phyloP scores from a whole-genome alignment of 2,113 vertebrate species.

The Anser brachyrhynchus region DNA sequence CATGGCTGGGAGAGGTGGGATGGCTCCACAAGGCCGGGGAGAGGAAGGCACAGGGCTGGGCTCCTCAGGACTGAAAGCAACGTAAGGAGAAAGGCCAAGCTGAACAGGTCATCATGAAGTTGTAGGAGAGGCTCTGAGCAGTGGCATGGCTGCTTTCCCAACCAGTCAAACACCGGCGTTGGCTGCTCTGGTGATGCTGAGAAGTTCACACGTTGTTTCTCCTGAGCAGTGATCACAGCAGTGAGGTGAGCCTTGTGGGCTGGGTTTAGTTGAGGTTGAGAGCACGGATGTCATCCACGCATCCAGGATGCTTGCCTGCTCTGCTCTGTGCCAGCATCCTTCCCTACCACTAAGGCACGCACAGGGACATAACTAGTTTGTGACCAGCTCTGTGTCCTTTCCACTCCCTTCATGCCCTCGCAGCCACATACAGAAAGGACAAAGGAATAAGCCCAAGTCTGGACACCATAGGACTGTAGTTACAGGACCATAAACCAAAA shows the following conservation, averaged over 20 bases:
- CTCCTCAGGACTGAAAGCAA: not conserved
- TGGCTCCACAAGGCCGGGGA: not conserved
- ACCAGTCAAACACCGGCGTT: not conserved
- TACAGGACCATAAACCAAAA: not conserved
- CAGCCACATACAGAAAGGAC: not conserved
- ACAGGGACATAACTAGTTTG: not conserved
- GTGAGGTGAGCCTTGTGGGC: not conserved
- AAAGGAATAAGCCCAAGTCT: not conserved
- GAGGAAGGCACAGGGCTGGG: not conserved
- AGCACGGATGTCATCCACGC: not conserved
- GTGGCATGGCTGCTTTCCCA: not conserved
- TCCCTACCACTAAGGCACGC: not conserved
- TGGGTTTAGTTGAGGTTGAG: not conserved
- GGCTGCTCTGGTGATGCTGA: not conserved
- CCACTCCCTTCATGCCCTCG: not conserved
- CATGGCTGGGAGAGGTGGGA: not conserved
- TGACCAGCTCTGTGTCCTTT: not conserved
- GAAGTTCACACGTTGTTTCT: not conserved
- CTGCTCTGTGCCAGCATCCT: not conserved
- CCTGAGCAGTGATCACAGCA: not conserved
- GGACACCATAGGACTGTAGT: not conserved
- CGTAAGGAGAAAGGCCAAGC: not conserved
- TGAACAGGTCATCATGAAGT: not conserved
- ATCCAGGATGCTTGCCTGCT: not conserved
- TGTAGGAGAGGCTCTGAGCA: not conserved